Evolutionary conservation across 64 coral and sea anemone species (phyloP).

Genomic region (Dendrophyllia cribrosa): DNA sequence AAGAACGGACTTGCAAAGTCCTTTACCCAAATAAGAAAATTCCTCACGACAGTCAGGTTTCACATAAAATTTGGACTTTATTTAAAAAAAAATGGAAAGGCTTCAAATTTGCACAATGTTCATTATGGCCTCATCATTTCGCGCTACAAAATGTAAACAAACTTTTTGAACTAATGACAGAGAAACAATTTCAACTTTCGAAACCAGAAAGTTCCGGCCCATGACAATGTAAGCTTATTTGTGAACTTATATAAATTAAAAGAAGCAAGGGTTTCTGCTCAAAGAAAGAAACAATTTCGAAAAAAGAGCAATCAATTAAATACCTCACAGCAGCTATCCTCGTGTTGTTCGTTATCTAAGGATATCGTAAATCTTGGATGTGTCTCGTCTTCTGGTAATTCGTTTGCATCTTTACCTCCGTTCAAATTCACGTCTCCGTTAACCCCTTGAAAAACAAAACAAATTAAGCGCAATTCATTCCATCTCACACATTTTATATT

Average conservation of each 20-base stretch:
- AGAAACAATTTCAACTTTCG: too few relatives aligned
- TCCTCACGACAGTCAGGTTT: too few relatives aligned
- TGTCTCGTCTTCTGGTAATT: constrained; percentile 22
- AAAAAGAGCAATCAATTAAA: neutral
- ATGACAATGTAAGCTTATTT: too few relatives aligned
- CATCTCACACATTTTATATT: neutral
- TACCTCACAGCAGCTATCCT: constrained; percentile 97
- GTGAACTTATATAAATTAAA: neutral
- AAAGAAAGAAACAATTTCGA: neutral
- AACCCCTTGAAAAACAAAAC: constrained; percentile 10
- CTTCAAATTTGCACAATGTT: constrained; percentile 1
- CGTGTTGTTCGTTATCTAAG: constrained; percentile 26
- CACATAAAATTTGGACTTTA: too few relatives aligned
- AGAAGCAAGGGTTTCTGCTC: neutral
- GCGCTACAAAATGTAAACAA: neutral
- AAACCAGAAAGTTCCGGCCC: too few relatives aligned
- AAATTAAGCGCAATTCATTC: too few relatives aligned
- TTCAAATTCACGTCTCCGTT: constrained; percentile 37
- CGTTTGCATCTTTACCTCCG: neutral
- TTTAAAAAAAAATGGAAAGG: neutral
- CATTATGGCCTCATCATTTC: neutral
- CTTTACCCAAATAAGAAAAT: too few relatives aligned
- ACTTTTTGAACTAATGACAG: neutral
- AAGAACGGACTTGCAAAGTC: too few relatives aligned
- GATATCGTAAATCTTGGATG: constrained; percentile 15